Evolutionary conservation across 2,888 invertebrate species (phyloP).

Genomic region (Hoplodrina ambigua): DNA sequence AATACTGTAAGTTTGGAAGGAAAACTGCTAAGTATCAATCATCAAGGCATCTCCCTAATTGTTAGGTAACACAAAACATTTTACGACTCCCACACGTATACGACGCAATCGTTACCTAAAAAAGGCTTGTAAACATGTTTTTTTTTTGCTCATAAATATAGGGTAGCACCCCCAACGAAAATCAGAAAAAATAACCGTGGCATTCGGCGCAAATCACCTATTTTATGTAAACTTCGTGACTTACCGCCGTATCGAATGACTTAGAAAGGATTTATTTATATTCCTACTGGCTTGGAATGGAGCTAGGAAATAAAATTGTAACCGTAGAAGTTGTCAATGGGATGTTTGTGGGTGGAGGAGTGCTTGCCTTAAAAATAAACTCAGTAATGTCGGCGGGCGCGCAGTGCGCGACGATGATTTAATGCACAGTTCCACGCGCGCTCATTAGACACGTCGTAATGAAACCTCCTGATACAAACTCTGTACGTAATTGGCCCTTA

Average conservation of each 20-base stretch:
- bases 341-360: constrained; percentile 75
- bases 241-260: constrained; percentile 88
- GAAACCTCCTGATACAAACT: constrained; percentile 63
- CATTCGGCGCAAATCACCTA: constrained; percentile 88
- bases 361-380: constrained; percentile 79
- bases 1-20: constrained; percentile 6
- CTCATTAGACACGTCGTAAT: constrained; percentile 77
- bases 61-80: constrained; percentile 81
- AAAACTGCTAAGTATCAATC: constrained; percentile 74
- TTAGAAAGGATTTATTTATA: constrained; percentile 89
- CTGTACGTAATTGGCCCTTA: constrained; percentile 63
- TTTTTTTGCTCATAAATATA: constrained; percentile 80
- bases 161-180: constrained; percentile 80
- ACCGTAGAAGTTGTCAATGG: constrained; percentile 78
- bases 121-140: constrained; percentile 86
- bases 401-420: constrained; percentile 76
- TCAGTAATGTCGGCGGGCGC: constrained; percentile 65
- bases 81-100: constrained; percentile 76
- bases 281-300: constrained; percentile 72
- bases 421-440: constrained; percentile 71
- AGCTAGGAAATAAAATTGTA: constrained; percentile 73
- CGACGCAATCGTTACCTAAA: constrained; percentile 65
- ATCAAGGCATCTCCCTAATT: constrained; percentile 71
- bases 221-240: constrained; percentile 91
- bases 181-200: constrained; percentile 81